Evolutionary conservation across 2,113 vertebrate genomes (phyloP), one percentile per base, ranked within the genome.

Genomic region (Rhinoderma darwinii): DNA sequence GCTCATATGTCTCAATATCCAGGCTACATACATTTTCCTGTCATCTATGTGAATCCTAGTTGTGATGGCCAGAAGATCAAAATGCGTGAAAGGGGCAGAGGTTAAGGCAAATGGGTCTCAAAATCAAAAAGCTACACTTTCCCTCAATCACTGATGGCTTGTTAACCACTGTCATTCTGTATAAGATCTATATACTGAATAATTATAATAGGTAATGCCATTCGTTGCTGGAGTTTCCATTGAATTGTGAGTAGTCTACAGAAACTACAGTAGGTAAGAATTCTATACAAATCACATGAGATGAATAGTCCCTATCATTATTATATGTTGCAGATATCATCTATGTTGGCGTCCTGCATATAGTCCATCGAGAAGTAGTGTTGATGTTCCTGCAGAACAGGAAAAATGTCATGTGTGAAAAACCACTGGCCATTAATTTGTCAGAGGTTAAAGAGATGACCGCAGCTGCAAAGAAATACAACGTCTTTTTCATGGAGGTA

Each of bases 381-480:
- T 73, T 92, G 59, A 90, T 96, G 17, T 93, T 95, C 83, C 93
- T 93, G 75, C 91, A 91, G 0, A 93, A 93, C 0, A 93, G 95
- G 90, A 97, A 96, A 90, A 94, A 96, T 0, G 90, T 97, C 11
- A 90, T 97, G 73, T 96, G 96, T 50, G 96, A 97, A 92, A 97
- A 97, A 78, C 96, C 96, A 0, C 79, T 97, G 91, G 96, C 95
- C 17, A 96, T 96, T 94, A 97, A 95, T 39, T 73, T 89, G 2
- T 90, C 84, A 0, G 95, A 97, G 86, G 96, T 96, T 59, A 89
- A 88, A 17, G 90, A 96, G 84, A 93, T 97, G 86, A 89, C 94
- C 41, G 81, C 88, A 0, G 90, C 93, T 39, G 95, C 95, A 1
- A 90, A 89, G 88, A 88, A 6, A 17, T 93, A 92, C 0, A 5